Evolutionary conservation across 2,797 vertebrate genomes (phyloP), one percentile per base, ranked within the genome.

Genomic region (Sciurus vulgaris): DNA sequence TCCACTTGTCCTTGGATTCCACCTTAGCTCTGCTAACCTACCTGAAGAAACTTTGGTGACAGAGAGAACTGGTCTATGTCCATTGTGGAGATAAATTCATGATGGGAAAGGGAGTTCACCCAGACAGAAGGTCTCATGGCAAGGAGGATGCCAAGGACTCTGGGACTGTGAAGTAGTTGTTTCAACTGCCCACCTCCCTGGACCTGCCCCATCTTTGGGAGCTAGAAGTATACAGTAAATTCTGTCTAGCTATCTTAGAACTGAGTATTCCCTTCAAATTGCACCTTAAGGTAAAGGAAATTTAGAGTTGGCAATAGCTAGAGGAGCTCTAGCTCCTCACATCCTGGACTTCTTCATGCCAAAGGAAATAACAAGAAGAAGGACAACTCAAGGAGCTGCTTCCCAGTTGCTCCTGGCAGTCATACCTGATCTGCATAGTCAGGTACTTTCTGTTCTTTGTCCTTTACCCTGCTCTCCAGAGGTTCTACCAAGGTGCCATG

Each of bases 11-110:
- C 59, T 56, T 30, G 3, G 47, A 28, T 54, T 44, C 11, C 20
- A 10, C 12, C 33, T 91, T 35, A 24, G 44, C 3, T 76, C 51
- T 59, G 56, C 61, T 63, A 33, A 74, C 87, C 76, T 59, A 44
- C 92, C 88, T 81, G 87, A 72, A 44, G 79, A 67, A 92, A 30
- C 33, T 26, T 41, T 89, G 56, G 26, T 59, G 70, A 77, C 41
- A 67, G 51, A 91, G 54, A 96, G 65, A 84, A 61, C 28, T 3
- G 0, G 15, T 59, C 61, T 87, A 18, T n/a, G 44, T 89, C 76
- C 35, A 44, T 12, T 2, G 41, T 59, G 24, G 35, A 77, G 35
- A 67, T 14, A 67, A 51, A 22, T 67, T 18, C 41, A 59, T 72
- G 61, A 11, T 38, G 49, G 15, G 2, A n/a, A 54, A 56, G 20